Evolutionary conservation across 2,888 invertebrate species (phyloP), one percentile per base, ranked within the genome.

Genomic region (Temnothorax ravouxi): DNA sequence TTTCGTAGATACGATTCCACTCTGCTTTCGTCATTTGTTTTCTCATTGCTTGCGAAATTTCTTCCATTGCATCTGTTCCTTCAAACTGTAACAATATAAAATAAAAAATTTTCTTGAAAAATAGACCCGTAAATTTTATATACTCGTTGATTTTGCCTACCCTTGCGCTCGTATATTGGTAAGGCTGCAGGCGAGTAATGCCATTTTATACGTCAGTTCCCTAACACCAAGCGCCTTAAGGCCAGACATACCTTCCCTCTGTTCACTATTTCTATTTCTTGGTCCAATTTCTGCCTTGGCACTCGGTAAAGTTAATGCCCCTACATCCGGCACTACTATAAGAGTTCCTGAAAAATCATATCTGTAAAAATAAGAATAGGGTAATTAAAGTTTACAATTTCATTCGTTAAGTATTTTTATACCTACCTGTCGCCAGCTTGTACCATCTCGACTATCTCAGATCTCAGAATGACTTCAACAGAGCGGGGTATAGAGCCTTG

Each of bases 291-390:
- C 99, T 0, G 98, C 97, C 93, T 97, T 97, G 0, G 98, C 97
- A 3, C 99, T 99, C 0, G 99, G 98, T 88, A 98, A 94, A 8
- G 98, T 96, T 62, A 99, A 94, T 0, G 97, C 97, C 0, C 98
- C 97, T 0, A 99, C 98, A 95, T 99, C 99, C 0, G 99, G 99
- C 0, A 99, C 98, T 1, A 99, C 99, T 93, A 99, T 99, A 21
- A 99, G 95, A 0, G 99, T 93, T 72, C 94, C 94, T 47, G 93
- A 94, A 67, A 94, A 94, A 84, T 94, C 94, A 62, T 94, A 94
- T 59, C 94, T 94, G 50, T 11, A 87, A 34, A 80, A 59, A 59
- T 44, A n/a, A 59, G 6, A 80, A 25, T 18, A 1, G 5, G 6
- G 82, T 25, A 61, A 79, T 50, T 6, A 38, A 62, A 61, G 13